Conservation (phyloP, 2,113 vertebrate species). For the Oplegnathus fasciatus region DNA sequence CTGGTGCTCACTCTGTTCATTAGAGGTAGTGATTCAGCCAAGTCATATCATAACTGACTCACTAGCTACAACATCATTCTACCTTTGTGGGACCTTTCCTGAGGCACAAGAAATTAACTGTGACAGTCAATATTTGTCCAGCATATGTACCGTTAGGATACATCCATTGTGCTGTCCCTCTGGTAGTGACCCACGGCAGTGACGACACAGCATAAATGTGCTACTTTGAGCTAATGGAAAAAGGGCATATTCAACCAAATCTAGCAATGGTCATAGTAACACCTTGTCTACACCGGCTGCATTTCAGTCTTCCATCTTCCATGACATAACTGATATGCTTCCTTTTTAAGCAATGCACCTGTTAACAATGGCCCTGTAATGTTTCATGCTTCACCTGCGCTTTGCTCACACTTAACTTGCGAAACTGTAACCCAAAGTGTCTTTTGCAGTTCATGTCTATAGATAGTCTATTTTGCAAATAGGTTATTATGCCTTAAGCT, state of each 20-base stretch:
- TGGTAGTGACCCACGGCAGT: not conserved
- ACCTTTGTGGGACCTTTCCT: not conserved
- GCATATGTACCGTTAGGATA: not conserved
- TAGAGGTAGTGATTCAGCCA: conserved; percentile 20
- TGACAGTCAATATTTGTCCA: not conserved
- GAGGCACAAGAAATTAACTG: not conserved
- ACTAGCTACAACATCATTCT: not conserved
- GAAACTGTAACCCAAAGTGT: not conserved
- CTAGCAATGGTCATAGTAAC: not conserved
- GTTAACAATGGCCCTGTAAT: not conserved
- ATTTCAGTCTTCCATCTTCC: not conserved
- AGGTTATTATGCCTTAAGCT: not conserved
- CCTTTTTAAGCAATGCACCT: not conserved
- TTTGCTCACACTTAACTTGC: not conserved
- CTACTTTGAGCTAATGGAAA: not conserved
- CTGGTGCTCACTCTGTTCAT: not conserved
- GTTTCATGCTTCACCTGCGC: not conserved
- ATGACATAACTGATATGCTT: not conserved
- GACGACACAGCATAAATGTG: conserved; percentile 1
- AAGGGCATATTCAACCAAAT: not conserved
- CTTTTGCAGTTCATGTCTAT: not conserved
- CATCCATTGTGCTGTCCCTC: not conserved
- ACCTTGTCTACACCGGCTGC: not conserved
- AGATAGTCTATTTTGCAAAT: not conserved
- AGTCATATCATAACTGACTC: conserved; percentile 7